A percentile compares a stretch with the other conserved stretches of the same genome.
phyloP scores from a whole-genome alignment of 2,888 invertebrate genomes.

The Polia nebulosa region DNA sequence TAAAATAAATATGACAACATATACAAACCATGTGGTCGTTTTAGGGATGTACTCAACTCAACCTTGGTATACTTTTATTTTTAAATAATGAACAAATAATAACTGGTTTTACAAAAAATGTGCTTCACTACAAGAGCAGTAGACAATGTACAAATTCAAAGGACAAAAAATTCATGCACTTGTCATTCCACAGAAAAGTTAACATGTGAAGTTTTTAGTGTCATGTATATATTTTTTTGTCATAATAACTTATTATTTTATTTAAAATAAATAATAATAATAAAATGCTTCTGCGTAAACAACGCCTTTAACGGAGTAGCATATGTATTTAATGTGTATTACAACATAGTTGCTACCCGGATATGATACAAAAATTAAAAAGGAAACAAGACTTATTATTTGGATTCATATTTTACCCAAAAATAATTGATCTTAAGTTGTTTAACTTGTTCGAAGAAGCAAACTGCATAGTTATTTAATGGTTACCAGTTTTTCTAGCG shows the following conservation, averaged over 20 bases:
- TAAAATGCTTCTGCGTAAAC: too few species aligned
- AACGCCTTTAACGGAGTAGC: too few species aligned
- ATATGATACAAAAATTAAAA: too few species aligned
- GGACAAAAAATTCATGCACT: not conserved
- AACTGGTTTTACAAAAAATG: not conserved
- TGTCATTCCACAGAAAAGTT: not conserved
- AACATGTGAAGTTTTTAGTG: not conserved
- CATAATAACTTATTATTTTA: too few species aligned
- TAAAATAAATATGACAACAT: not conserved
- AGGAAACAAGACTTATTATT: too few species aligned
- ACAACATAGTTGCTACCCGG: not conserved
- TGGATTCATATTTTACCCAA: too few species aligned
- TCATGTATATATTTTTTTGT: too few species aligned
- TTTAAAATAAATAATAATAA: too few species aligned
- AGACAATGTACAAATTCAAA: not conserved
- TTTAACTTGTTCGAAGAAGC: not conserved
- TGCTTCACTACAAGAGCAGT: not conserved
- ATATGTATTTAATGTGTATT: not conserved
- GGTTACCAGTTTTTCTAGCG: not conserved
- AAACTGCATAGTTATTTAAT: not conserved
- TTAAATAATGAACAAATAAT: not conserved
- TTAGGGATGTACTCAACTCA: not conserved
- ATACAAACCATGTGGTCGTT: not conserved
- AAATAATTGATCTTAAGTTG: not conserved
- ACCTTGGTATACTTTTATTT: constrained; percentile 23